Percentiles rank a stretch among this genome's conserved stretches.
These are phyloP conservation scores for Pseudopodoces humilis DNA, from an alignment of 2,113 vertebrate species.

Conservation along the genomic window DNA sequence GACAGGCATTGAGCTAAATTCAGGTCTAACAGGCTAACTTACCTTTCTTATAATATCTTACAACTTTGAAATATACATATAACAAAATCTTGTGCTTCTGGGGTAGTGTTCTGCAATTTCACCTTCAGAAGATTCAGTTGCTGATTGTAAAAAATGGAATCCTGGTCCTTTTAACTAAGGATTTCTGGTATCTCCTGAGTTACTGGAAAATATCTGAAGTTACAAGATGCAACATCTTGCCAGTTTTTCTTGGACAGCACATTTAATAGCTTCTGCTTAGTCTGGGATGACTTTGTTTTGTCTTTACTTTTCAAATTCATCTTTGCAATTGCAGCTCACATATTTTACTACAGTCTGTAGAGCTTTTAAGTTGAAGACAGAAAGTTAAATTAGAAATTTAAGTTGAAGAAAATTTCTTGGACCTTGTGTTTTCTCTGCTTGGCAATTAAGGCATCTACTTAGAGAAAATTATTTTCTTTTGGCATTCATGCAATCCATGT, in stretches of 20 bases:
- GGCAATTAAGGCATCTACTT: background rate
- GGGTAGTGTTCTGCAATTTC: background rate
- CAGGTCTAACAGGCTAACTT: background rate
- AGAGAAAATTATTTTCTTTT: background rate
- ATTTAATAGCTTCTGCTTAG: background rate
- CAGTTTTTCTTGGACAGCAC: background rate
- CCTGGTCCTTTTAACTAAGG: background rate
- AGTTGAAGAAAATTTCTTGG: background rate
- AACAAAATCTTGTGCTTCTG: background rate
- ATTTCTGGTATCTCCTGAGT: background rate
- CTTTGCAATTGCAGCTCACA: background rate
- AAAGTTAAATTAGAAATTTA: background rate
- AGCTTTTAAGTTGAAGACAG: background rate
- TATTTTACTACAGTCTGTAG: background rate
- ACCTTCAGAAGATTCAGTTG: background rate
- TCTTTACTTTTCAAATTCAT: background rate
- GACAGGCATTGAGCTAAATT: background rate
- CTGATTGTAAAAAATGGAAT: background rate
- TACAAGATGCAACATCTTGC: background rate
- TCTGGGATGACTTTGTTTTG: background rate
- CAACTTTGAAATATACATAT: background rate
- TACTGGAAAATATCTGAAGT: background rate
- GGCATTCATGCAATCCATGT: background rate
- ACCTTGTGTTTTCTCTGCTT: background rate
- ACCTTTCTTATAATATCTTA: background rate